Percentiles rank a stretch among this genome's conserved stretches.
Evolutionary conservation across 2,888 invertebrate species (phyloP).

Genomic region (Latrodectus hesperus): DNA sequence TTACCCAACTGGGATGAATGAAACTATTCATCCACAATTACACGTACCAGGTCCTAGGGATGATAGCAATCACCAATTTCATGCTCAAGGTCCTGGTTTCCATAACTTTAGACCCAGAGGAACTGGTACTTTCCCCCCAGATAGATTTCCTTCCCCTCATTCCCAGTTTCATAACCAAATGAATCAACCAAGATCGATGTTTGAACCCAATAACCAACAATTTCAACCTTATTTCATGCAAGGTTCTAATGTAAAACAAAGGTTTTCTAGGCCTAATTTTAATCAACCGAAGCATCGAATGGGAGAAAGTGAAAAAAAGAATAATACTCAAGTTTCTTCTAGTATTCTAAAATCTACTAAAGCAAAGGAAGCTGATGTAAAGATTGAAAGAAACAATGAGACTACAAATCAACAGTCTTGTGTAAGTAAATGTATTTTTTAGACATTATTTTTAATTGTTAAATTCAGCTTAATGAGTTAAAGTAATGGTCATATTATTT

Average conservation of each 20-base stretch:
- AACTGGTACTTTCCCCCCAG: conserved; percentile 21
- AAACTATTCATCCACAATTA: not conserved
- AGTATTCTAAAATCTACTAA: not conserved
- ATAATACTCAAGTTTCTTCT: not conserved
- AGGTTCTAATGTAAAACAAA: conserved; percentile 12
- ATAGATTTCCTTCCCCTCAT: conserved; percentile 40
- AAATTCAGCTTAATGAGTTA: no score
- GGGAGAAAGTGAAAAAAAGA: not conserved
- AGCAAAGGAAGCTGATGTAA: not conserved
- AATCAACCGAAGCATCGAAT: conserved; percentile 14
- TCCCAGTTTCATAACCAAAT: conserved; percentile 22
- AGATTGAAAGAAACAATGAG: no score
- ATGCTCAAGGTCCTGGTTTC: conserved; percentile 15
- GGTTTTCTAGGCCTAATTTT: not conserved
- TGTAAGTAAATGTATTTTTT: no score
- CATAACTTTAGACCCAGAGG: conserved; percentile 33
- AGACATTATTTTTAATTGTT: no score
- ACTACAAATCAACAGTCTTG: no score
- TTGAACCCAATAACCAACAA: conserved; percentile 3
- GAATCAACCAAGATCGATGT: conserved; percentile 1
- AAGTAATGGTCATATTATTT: no score
- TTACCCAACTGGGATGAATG: not conserved
- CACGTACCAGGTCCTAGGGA: not conserved
- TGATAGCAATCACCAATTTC: not conserved
- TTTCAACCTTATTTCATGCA: conserved; percentile 33